Evolutionary conservation across 2,888 invertebrate species (phyloP).

Genomic region (Lagria hirta): DNA sequence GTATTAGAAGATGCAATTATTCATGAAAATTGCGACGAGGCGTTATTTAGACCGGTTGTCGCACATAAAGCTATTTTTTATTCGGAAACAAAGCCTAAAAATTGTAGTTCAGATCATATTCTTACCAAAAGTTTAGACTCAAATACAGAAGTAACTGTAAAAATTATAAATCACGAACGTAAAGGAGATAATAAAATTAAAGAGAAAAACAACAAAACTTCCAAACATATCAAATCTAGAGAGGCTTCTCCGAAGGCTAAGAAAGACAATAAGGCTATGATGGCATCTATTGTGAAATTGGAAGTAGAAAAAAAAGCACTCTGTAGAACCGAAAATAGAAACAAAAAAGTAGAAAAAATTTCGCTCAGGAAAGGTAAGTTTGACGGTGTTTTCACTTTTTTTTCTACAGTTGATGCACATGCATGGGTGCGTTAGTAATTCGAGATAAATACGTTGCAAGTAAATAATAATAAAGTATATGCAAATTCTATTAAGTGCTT

Average conservation of each 20-base stretch:
- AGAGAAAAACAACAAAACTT: constrained; percentile 17
- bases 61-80: constrained; percentile 54
- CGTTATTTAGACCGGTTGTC: constrained; percentile 68
- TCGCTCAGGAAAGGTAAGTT: too few relatives aligned
- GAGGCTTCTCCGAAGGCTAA: constrained; percentile 19
- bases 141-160: constrained; percentile 40
- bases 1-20: constrained; percentile 49
- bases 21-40: constrained; percentile 67
- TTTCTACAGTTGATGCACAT: too few relatives aligned
- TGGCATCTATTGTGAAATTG: too few relatives aligned
- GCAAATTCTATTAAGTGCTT: too few relatives aligned
- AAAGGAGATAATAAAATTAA: constrained; percentile 15
- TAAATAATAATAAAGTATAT: too few relatives aligned
- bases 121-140: constrained; percentile 40
- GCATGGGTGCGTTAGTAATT: too few relatives aligned
- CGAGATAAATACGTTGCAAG: too few relatives aligned
- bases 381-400: too few relatives aligned
- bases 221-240: constrained; percentile 14
- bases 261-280: constrained; percentile 22
- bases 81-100: constrained; percentile 33
- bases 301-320: too few relatives aligned
- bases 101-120: constrained; percentile 34
- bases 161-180: constrained; percentile 11
- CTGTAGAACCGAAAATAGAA: too few relatives aligned
- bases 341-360: too few relatives aligned